Evolutionary conservation across 1,140 invertebrate genomes (phyloP).

Genomic region (Vanessa tameamea): DNA sequence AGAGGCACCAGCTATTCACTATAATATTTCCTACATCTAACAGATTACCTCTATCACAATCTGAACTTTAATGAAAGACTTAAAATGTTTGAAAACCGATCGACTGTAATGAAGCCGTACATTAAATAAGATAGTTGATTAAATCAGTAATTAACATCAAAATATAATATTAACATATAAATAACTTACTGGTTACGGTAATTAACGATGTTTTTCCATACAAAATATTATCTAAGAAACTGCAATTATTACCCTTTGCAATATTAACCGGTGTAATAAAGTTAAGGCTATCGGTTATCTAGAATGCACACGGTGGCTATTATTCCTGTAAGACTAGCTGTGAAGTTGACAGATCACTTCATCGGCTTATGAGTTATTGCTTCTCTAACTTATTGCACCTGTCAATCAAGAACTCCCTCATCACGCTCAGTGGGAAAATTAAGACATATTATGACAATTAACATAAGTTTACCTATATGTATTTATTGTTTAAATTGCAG

Average conservation of each 20-base stretch:
- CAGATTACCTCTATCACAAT: no score
- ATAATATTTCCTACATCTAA: no score
- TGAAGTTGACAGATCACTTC: slow-evolving; percentile 4
- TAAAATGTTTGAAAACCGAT: no score
- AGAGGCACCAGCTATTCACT: no score
- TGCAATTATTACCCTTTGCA: background rate
- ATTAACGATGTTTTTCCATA: background rate
- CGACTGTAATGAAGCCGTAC: no score
- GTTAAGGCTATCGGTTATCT: background rate
- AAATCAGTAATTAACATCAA: no score
- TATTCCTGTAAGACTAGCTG: background rate
- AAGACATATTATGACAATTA: background rate
- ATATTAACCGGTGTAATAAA: slow-evolving; percentile 4
- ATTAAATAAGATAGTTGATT: no score
- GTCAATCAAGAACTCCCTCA: slow-evolving; percentile 20
- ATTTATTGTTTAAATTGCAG: background rate
- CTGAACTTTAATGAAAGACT: no score
- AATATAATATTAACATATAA: no score
- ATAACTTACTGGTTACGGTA: no score
- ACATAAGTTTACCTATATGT: background rate
- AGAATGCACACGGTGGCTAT: background rate
- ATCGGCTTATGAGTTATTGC: slow-evolving; percentile 7
- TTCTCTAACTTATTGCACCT: background rate
- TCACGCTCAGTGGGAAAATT: background rate
- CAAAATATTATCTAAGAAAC: background rate